Evolutionary conservation across 2,113 vertebrate genomes (phyloP).

Genomic region (Conger conger): DNA sequence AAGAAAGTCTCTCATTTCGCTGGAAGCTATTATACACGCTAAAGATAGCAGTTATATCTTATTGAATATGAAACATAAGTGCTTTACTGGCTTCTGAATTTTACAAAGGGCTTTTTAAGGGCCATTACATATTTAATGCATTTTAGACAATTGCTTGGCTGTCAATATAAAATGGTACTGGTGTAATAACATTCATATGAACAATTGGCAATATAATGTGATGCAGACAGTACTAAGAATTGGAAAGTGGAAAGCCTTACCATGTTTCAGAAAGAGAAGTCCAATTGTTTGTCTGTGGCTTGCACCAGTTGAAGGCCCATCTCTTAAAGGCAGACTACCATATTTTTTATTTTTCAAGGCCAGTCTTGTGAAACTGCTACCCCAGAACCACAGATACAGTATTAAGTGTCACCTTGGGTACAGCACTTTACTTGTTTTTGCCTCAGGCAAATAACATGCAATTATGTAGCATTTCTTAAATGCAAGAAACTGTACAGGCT

Average conservation of each 20-base stretch:
- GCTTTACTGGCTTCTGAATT: too few relatives aligned
- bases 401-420: slow-evolving; percentile 7
- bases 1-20: neutral
- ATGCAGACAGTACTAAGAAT: neutral
- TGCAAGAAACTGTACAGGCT: slow-evolving; percentile 49
- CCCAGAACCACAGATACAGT: neutral
- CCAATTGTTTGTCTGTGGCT: neutral
- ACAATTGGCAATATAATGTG: neutral
- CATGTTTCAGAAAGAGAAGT: neutral
- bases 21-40: neutral
- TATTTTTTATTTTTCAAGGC: neutral
- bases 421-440: slow-evolving; percentile 31
- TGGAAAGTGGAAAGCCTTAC: neutral
- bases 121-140: too few relatives aligned
- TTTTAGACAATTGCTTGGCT: too few relatives aligned
- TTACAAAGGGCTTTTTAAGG: too few relatives aligned
- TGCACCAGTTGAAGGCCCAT: neutral
- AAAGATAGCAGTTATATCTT: neutral
- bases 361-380: neutral
- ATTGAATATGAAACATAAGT: neutral
- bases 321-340: neutral
- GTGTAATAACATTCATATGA: neutral
- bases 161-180: neutral
- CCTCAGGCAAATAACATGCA: slow-evolving; percentile 32
- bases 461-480: slow-evolving; percentile 54